phyloP scores from a whole-genome alignment of 2,113 vertebrate genomes.

The Callospermophilus lateralis region DNA sequence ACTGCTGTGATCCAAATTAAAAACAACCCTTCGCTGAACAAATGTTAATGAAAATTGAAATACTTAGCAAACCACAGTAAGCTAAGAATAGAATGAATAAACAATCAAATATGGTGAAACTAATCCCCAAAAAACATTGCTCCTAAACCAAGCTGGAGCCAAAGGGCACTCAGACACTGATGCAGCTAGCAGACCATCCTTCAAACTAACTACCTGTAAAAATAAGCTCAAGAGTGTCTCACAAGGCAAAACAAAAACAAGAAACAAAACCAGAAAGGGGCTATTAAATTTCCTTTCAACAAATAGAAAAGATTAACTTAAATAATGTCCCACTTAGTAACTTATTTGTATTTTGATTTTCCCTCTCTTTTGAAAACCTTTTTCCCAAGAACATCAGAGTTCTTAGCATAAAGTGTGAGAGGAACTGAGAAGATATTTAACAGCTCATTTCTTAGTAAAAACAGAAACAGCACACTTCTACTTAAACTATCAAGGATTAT shows the following conservation, averaged over 20 bases:
- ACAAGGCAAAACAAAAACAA: conserved; percentile 83
- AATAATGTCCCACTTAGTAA: conserved; percentile 75
- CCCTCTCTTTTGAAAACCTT: conserved; percentile 63
- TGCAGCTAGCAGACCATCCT: conserved; percentile 75
- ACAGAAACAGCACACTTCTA: conserved; percentile 67
- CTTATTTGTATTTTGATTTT: conserved; percentile 85
- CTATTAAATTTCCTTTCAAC: conserved; percentile 85
- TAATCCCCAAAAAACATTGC: conserved; percentile 75
- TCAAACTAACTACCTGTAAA: conserved; percentile 77
- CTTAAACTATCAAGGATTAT: conserved; percentile 50
- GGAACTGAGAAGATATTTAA: conserved; percentile 30
- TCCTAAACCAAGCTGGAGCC: conserved; percentile 81
- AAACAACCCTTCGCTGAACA: conserved; percentile 60
- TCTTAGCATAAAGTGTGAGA: neutral
- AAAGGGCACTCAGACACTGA: conserved; percentile 52
- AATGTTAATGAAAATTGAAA: conserved; percentile 71
- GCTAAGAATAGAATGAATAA: conserved; percentile 70
- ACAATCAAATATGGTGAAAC: conserved; percentile 76
- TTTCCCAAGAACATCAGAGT: conserved; percentile 55
- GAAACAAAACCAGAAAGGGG: conserved; percentile 85
- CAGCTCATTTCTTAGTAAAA: conserved; percentile 78
- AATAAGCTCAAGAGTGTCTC: conserved; percentile 76
- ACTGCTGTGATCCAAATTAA: conserved; percentile 67
- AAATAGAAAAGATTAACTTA: conserved; percentile 84
- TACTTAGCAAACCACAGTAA: conserved; percentile 63